Percentiles rank a stretch among this genome's conserved stretches.
Conservation (phyloP, 2,113 vertebrate genomes). For the Myanophis thanlyinensis region DNA sequence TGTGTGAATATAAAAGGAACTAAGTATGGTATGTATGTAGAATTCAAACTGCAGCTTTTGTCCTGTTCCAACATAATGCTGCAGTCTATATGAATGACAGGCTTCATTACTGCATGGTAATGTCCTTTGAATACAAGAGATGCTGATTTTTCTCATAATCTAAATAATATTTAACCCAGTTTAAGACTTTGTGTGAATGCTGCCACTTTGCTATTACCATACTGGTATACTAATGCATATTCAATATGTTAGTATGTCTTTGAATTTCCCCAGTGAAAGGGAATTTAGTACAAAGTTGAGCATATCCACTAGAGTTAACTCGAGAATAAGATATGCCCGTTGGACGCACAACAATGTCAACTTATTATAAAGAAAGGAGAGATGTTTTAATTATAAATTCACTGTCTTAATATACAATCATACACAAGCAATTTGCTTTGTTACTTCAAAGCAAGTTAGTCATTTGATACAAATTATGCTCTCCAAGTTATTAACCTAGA, state of each 20-base stretch:
- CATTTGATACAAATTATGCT: conserved; percentile 53
- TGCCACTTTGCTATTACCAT: not conserved
- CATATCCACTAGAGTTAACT: not conserved
- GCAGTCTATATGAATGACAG: not conserved
- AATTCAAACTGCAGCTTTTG: not conserved
- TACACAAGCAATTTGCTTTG: conserved; percentile 9
- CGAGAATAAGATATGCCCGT: not conserved
- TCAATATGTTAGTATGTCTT: not conserved
- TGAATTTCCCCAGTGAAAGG: not conserved
- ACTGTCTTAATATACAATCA: conserved; percentile 27
- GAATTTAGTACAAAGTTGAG: not conserved
- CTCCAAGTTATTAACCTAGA: conserved; percentile 38
- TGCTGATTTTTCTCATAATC: not conserved
- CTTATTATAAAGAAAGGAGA: conserved; percentile 3
- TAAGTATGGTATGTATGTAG: not conserved
- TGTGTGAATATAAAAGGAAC: not conserved
- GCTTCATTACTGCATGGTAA: too few species aligned
- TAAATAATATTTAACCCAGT: not conserved
- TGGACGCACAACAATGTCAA: not conserved
- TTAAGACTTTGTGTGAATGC: not conserved
- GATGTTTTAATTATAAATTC: not conserved
- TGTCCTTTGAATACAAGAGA: not conserved
- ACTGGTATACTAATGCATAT: too few species aligned
- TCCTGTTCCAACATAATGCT: not conserved
- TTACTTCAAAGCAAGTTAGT: conserved; percentile 33